Evolutionary conservation across 2,888 invertebrate species (phyloP), one percentile per base, ranked within the genome.

Genomic region (Alsophila aescularia): DNA sequence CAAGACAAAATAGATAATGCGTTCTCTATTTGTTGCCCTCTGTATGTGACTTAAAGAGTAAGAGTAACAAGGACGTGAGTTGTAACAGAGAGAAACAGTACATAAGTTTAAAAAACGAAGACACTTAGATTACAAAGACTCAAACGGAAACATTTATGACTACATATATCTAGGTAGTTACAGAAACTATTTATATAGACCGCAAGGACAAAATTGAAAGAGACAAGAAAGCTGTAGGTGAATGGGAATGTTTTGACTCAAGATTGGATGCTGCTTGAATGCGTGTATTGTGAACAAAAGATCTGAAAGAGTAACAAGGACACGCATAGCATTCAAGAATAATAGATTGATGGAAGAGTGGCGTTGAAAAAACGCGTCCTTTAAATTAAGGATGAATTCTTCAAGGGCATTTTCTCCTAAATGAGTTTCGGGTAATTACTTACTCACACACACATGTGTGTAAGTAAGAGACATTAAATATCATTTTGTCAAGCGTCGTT

Each of bases 1-100:
- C 79, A 75, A 87, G 87, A 89, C 89, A 87, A 90, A 91, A 90
- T 91, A 90, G 90, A 89, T 91, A 90, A 90, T 88, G 86, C 83
- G 77, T 89, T 84, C 82, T 81, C 83, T 87, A 90, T 90, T 88
- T 86, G 90, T 87, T 89, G 78, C 84, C 80, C 78, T 83, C 81
- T 76, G 60, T 67, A 68, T 80, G 73, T 70, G 55, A 35, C 74
- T 70, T 56, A 58, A 52, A 54, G 60, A 55, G 60, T 54, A 60
- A 54, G 53, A 56, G 79, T 88, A 87, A 88, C 81, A 85, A 83
- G 84, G 76, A 81, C 82, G 81, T 13, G 34, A 27, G 37, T 45
- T 84, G 78, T 82, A 81, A 72, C 77, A 80, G 83, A 87, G 87
- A 85, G 82, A 86, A 15, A 37, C 41, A 42, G 42, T 48, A 36